phyloP scores from a whole-genome alignment of 2,113 vertebrate species.

The Montifringilla adamsi region DNA sequence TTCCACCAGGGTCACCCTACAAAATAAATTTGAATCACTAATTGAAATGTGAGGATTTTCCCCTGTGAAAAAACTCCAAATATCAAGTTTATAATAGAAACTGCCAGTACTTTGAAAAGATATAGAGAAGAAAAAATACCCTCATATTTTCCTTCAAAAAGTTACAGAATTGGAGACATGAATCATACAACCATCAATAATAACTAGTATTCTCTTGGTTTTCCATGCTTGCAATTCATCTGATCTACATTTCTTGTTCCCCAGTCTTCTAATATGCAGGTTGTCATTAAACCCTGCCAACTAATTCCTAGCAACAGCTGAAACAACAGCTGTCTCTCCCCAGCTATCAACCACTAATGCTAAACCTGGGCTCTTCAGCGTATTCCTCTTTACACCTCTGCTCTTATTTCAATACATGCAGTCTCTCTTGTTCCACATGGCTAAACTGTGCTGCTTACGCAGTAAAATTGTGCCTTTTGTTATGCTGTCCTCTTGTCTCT shows the following conservation, averaged over 20 bases:
- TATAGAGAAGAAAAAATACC: fast-evolving
- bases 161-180: not conserved
- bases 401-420: not conserved
- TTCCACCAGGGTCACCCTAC: conserved; percentile 86
- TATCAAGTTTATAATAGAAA: not conserved
- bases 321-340: not conserved
- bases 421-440: not conserved
- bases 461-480: not conserved
- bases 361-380: not conserved
- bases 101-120: not conserved
- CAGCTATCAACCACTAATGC: not conserved
- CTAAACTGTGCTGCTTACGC: not conserved
- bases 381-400: not conserved
- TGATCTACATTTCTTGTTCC: not conserved
- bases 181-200: not conserved
- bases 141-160: not conserved
- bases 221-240: not conserved
- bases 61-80: not conserved
- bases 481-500: not conserved
- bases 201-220: not conserved
- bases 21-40: not conserved
- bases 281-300: not conserved
- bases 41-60: not conserved
- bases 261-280: not conserved
- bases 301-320: not conserved